Conservation (phyloP, 2,888 invertebrate species). For the Leucania comma region DNA sequence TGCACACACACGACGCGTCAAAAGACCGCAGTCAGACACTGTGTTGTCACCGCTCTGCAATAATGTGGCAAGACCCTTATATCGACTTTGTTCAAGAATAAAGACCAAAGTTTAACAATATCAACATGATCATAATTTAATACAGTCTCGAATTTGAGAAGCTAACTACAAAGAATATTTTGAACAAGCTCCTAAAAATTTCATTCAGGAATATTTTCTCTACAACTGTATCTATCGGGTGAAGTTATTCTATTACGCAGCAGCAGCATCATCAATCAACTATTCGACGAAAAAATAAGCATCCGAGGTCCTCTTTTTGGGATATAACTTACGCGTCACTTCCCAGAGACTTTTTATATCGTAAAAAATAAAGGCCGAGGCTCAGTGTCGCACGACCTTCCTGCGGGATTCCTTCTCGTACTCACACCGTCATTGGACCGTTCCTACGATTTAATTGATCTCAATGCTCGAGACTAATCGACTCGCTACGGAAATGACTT, state of each 20-base stretch:
- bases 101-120: not conserved
- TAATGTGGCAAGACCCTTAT: no score
- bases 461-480: slow-evolving; percentile 88
- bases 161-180: slow-evolving; percentile 4
- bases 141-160: not conserved
- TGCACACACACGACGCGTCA: no score
- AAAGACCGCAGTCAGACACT: no score
- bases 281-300: slow-evolving; percentile 51
- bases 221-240: slow-evolving; percentile 16
- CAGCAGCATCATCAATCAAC: slow-evolving; percentile 61
- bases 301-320: slow-evolving; percentile 52
- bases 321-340: slow-evolving; percentile 60
- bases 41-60: no score
- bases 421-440: slow-evolving; percentile 75
- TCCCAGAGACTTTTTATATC: slow-evolving; percentile 56
- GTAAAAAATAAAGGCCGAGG: slow-evolving; percentile 66
- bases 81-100: no score
- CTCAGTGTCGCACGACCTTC: slow-evolving; percentile 78
- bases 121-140: not conserved
- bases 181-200: slow-evolving; percentile 11
- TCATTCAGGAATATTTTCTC: slow-evolving; percentile 23
- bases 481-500: slow-evolving; percentile 85
- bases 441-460: slow-evolving; percentile 86
- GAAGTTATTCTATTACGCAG: slow-evolving; percentile 44
- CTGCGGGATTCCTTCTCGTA: slow-evolving; percentile 88